Base-by-base conservation (phyloP, 2,888 invertebrate species). In the Cepaea hortensis region DNA sequence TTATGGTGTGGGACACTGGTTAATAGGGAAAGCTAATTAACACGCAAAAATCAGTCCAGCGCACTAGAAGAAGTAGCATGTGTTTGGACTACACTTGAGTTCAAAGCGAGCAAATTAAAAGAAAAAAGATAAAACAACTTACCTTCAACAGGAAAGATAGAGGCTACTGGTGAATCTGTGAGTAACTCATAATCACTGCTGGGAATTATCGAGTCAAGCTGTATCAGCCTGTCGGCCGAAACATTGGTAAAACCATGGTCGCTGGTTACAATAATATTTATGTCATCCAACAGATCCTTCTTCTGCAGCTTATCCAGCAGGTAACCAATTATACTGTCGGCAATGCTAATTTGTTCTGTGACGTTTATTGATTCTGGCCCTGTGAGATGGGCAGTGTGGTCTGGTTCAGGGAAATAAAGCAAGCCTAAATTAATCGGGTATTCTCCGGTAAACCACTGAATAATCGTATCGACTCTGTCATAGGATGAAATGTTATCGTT, bases 221-320 rank as follows among this genome's bases (percentile, higher is more conserved):
- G 86, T 68, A 93, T 91, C n/a, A 90, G 68, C 88, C 90, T 79
- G 76, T 90, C 89, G 85, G 73, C 76, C 79, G 90, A 90, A 72
- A 96, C 96, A 62, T 95, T 94, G 1, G 95, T 93, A 96, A 97
- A 96, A 23, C 97, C 97, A 94, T 97, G 97, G 93, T 97, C 97
- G 94, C 96, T 96, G 79, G 96, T 93, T 88, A 97, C 95, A 87
- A 97, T 95, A 1, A 97, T 95, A 92, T 97, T 96, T 0, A 96
- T 95, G 89, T 95, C 95, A 72, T 95, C 94, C 7, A 93, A 91
- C 81, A 97, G 93, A 55, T 95, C 94, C 87, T 95, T 91, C 23
- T 94, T 90, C 84, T 95, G 93, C n/a, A 97, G 91, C 93, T 95
- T 94, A 65, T 95, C 91, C 89, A 95, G 95, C 92, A 95, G 87